These are phyloP conservation scores for Spisula subtruncata DNA, from an alignment of 2,888 invertebrate genomes.

Conservation along the genomic window DNA sequence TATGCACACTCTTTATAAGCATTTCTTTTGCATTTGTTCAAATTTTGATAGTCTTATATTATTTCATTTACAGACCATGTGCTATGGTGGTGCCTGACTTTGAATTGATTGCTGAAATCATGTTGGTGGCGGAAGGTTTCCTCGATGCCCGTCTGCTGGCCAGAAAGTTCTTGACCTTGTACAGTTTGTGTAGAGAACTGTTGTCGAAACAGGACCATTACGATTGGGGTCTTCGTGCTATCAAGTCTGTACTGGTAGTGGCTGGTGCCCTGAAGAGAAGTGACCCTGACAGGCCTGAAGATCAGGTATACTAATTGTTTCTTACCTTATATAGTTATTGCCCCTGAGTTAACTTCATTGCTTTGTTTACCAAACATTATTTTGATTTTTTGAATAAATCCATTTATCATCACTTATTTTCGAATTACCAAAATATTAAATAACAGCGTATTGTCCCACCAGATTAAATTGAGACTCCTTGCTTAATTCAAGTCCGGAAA, in stretches of 20 bases:
- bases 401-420: background rate
- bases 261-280: slow-evolving; percentile 97
- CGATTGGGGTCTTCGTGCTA: slow-evolving; percentile 97
- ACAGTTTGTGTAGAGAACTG: slow-evolving; percentile 97
- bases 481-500: no score
- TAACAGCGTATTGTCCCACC: no score
- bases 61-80: slow-evolving; percentile 91
- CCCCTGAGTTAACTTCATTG: background rate
- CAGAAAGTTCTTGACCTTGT: slow-evolving; percentile 97
- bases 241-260: slow-evolving; percentile 98
- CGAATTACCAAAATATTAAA: no score
- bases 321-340: background rate
- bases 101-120: slow-evolving; percentile 98
- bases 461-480: no score
- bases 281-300: slow-evolving; percentile 97
- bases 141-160: slow-evolving; percentile 97
- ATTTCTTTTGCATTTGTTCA: no score
- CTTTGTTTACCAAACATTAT: background rate
- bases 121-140: slow-evolving; percentile 99
- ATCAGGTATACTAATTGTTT: slow-evolving; percentile 92
- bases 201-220: slow-evolving; percentile 98
- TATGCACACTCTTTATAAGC: no score
- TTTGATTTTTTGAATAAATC: background rate
- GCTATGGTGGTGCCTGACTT: slow-evolving; percentile 99
- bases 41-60: no score